A percentile compares a stretch with the other conserved stretches of the same genome.
Conservation (phyloP, 2,888 invertebrate genomes). For the Timandra comae region DNA sequence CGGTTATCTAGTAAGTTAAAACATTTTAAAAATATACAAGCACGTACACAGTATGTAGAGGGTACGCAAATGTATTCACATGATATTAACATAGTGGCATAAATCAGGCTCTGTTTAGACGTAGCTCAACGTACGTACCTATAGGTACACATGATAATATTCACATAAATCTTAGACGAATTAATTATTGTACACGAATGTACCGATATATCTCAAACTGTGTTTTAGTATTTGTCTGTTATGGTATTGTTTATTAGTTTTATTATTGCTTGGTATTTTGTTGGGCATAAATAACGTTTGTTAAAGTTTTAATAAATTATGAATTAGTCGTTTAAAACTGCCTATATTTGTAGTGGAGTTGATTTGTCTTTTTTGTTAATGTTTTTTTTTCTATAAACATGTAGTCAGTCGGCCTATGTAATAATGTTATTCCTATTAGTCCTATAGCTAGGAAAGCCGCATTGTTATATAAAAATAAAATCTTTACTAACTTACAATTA, state of each 20-base stretch:
- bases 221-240: background rate
- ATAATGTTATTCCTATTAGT: background rate
- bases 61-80: constrained; percentile 35
- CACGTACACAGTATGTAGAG: constrained; percentile 23
- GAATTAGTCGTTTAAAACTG: no score
- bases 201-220: constrained; percentile 5
- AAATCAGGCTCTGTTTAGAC: constrained; percentile 35
- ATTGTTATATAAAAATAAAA: no score
- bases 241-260: background rate
- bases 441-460: background rate
- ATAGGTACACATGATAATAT: constrained; percentile 50
- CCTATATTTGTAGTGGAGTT: background rate
- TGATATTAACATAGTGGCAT: constrained; percentile 38
- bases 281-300: no score
- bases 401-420: background rate
- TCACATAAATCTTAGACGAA: constrained; percentile 64
- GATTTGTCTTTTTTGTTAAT: background rate
- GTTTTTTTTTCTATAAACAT: background rate
- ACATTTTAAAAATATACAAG: no score
- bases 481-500: no score
- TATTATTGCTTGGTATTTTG: no score
- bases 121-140: constrained; percentile 24
- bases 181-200: constrained; percentile 58
- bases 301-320: no score
- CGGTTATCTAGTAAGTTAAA: no score